These are phyloP conservation scores for Charina bottae DNA, from an alignment of 2,113 vertebrate species.

Conservation along the genomic window DNA sequence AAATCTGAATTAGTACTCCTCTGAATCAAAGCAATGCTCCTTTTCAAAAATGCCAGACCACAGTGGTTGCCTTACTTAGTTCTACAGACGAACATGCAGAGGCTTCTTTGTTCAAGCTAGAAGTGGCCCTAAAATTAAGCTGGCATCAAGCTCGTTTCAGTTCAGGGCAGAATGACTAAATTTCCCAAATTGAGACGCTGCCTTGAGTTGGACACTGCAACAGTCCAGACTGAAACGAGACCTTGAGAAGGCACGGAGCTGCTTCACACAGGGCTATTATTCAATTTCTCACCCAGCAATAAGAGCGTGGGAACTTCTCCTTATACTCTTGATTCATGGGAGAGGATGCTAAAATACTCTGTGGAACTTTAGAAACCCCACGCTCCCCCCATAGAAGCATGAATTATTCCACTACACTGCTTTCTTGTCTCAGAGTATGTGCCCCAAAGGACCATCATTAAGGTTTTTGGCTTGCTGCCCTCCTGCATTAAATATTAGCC, in stretches of 20 bases:
- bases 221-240: neutral
- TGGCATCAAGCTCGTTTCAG: neutral
- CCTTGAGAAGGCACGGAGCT: neutral
- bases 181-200: neutral
- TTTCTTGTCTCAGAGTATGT: constrained; percentile 15
- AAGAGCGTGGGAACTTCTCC: neutral
- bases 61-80: neutral
- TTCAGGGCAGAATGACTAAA: neutral
- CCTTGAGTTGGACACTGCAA: neutral
- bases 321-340: neutral
- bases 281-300: neutral
- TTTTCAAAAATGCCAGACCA: neutral
- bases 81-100: neutral
- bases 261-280: neutral
- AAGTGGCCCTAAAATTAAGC: neutral
- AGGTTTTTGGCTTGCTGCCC: constrained; percentile 53
- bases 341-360: neutral
- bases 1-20: neutral
- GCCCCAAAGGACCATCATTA: constrained; percentile 27
- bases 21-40: neutral
- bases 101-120: neutral
- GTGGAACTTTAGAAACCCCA: neutral
- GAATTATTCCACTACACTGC: constrained; percentile 15
- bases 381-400: constrained; percentile 22
- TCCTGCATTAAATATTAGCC: constrained; percentile 32